Base-by-base conservation (phyloP, 2,797 vertebrate genomes). In the Pristis pectinata region DNA sequence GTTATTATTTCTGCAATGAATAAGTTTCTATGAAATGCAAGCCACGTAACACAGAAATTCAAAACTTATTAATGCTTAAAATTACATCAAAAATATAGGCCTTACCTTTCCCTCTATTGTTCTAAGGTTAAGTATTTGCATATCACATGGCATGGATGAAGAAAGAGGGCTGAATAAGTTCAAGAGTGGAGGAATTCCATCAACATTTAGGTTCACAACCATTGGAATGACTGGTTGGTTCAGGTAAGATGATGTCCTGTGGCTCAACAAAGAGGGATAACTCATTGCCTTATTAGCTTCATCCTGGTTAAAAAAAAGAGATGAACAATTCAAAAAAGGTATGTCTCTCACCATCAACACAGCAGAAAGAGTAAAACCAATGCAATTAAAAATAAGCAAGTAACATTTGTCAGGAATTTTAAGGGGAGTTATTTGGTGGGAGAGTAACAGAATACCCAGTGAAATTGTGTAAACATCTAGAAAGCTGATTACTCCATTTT, bases 101-200 rank as follows among this genome's bases (percentile, higher is more conserved):
- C 85, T 96, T 97, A 99, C 98, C 98, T 98, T 97, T 27, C 97
- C 97, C 95, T 99, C 98, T 95, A 99, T 97, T 34, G 98, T 97
- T 95, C 98, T 97, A 95, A 99, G 96, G 96, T 99, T 99, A 95
- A 99, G 96, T 95, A 99, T 95, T 95, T 98, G 98, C 95, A 99
- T 74, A 95, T 99, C 98, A 93, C 98, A 99, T 9, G 98, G 98
- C 96, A 98, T 95, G 0, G 98, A 97, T 0, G 96, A 97, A 7
- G 61, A 17, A 1, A 99, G 96, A 0, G 98, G 98, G 95, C 97
- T 97, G 95, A 98, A 97, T 95, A 72, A 96, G 95, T 96, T 96
- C 56, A 97, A 95, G 95, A 98, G 93, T 0, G 96, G 95, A 92
- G 96, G 95, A 30, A 95, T 24, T 13, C 95, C 92, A n/a, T 94